Base-by-base conservation (phyloP, 1,140 invertebrate genomes). In the Ostrea edulis region DNA sequence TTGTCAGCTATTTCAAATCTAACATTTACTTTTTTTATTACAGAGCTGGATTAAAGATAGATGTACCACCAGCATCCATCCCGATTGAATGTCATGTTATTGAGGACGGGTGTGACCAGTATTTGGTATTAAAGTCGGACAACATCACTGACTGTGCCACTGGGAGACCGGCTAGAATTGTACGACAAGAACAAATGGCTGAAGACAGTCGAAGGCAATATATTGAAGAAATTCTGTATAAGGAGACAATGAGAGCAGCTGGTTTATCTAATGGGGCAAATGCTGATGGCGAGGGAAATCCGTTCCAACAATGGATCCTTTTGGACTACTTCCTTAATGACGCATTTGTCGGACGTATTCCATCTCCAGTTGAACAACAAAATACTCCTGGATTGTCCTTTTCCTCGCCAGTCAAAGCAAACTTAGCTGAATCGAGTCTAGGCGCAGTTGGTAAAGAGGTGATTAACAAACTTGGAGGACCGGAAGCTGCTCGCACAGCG, bases 71-170 rank as follows among this genome's bases (percentile, higher is more conserved):
- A 11, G 25, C 8, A 25, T 3, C 25, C 11, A 77, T 77, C 17
- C 82, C 82, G 8, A 51, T 53, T 14, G 82, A 83, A 54, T 83
- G 82, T 8, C 82, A 83, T 44, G 17, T 53, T 2, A 3, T 52
- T 22, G 4, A 54, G 8, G 51, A 83, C 8, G 82, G 82, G 4
- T 83, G 82, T 35, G 82, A 83, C 25, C 44, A 83, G 53, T 83
- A 83, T 20, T 35, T 83, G 11, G 82, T 83, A 7, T 53, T n/a
- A 17, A 83, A 83, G 25, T 51, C 35, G 17, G 82, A 83, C 82
- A 83, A 83, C 29, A 25, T 8, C 20, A 83, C 44, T 0, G 82
- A 83, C 25, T 83, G 82, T 54, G 52, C 52, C 8, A 53, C 82
- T 11, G 82, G 82, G 0, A 83, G 52, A 52, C 44, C 82, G 3